phyloP scores from a whole-genome alignment of 2,797 vertebrate genomes.

The Antennarius maculatus region DNA sequence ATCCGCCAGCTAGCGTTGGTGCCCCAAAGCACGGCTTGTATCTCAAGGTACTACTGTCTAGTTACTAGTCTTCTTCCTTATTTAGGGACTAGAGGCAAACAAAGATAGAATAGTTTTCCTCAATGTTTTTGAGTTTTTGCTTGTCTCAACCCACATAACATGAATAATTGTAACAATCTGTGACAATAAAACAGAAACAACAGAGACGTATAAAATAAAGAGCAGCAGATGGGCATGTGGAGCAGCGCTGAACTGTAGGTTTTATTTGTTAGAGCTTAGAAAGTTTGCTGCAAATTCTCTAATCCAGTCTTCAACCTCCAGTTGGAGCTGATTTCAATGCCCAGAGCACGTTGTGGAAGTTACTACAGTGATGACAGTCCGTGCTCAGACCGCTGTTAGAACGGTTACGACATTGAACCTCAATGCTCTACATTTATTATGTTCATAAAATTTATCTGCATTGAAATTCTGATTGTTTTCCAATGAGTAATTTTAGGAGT shows the following conservation, averaged over 20 bases:
- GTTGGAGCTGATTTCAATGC: slow-evolving; percentile 18
- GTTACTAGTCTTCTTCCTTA: no score
- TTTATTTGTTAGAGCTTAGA: background rate
- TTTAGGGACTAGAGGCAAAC: no score
- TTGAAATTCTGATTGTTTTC: background rate
- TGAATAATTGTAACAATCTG: background rate
- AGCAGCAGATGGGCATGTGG: slow-evolving; percentile 20
- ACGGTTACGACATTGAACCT: background rate
- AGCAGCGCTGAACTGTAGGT: slow-evolving; percentile 23
- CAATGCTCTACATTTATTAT: background rate
- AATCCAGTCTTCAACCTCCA: slow-evolving; percentile 5
- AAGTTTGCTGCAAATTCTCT: slow-evolving; percentile 27
- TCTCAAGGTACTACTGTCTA: no score
- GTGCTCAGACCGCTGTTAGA: background rate
- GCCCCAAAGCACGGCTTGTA: no score
- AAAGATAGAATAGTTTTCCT: no score
- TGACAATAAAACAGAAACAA: background rate
- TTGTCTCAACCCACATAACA: background rate
- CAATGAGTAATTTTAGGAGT: background rate
- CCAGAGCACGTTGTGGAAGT: slow-evolving; percentile 11
- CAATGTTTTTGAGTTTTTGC: background rate
- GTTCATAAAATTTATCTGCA: background rate
- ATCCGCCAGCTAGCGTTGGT: no score
- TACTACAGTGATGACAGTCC: background rate
- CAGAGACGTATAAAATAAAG: slow-evolving; percentile 13